phyloP scores from a whole-genome alignment of 2,797 vertebrate species.

The Chloroceryle amazona region DNA sequence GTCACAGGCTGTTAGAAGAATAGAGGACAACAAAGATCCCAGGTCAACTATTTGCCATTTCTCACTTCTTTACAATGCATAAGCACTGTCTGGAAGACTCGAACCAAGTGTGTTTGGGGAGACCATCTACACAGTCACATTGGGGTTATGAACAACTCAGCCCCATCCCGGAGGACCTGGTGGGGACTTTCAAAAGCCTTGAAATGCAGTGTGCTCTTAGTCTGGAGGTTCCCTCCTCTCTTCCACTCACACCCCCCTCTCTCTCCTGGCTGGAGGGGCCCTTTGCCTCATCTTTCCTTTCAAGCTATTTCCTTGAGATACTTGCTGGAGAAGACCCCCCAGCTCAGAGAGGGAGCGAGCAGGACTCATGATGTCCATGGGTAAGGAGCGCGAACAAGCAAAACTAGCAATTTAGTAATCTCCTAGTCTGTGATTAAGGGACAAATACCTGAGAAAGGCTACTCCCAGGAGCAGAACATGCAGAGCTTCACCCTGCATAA shows the following conservation, averaged over 20 bases:
- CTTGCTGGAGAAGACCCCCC: not conserved
- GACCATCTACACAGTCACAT: not conserved
- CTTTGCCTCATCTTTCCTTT: not conserved
- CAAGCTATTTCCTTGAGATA: not conserved
- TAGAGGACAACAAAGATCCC: not conserved
- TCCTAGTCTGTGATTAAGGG: not conserved
- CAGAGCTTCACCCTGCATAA: not conserved
- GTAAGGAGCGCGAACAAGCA: not conserved
- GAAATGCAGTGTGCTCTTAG: not conserved
- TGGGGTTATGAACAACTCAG: not conserved
- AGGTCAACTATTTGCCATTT: not conserved
- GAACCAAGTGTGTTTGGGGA: not conserved
- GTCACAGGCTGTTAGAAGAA: not conserved
- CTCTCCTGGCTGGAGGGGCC: not conserved
- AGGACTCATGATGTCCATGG: fast-evolving
- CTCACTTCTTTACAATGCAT: not conserved
- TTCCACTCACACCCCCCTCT: not conserved
- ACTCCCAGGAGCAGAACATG: not conserved
- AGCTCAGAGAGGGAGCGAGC: not conserved
- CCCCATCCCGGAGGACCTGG: not conserved
- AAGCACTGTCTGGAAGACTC: not conserved
- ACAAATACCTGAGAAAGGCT: not conserved
- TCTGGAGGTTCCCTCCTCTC: not conserved
- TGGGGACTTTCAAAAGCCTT: not conserved
- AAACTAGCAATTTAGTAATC: not conserved